These are phyloP conservation scores for Emydura subglobosa DNA, from an alignment of 2,113 vertebrate species.

Conservation along the genomic window DNA sequence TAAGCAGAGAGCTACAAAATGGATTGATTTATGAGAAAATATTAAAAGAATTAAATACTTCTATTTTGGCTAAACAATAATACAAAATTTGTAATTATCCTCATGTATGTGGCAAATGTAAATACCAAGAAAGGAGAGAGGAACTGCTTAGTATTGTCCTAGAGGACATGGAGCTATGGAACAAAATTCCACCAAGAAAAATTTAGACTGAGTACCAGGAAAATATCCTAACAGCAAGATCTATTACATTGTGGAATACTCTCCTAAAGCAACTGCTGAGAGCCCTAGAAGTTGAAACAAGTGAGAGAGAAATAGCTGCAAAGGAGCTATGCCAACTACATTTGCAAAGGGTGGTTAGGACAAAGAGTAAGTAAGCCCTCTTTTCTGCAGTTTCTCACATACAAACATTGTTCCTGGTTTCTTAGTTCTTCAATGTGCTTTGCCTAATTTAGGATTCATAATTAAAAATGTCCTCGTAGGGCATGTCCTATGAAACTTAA, in stretches of 20 bases:
- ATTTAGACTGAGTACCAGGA: too few relatives aligned
- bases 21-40: rapidly evolving
- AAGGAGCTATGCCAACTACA: background rate
- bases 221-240: rapidly evolving
- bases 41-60: background rate
- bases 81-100: too few relatives aligned
- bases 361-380: background rate
- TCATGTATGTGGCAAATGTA: rapidly evolving
- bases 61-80: background rate
- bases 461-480: too few relatives aligned
- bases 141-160: background rate
- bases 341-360: background rate
- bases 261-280: background rate
- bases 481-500: background rate
- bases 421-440: background rate
- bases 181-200: background rate
- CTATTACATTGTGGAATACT: rapidly evolving
- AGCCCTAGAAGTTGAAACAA: background rate
- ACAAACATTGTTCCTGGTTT: too few relatives aligned
- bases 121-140: rapidly evolving
- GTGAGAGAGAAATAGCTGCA: background rate
- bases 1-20: background rate
- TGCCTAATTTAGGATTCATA: background rate
- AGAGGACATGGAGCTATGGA: background rate
- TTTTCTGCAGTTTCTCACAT: background rate